A percentile compares a stretch with the other conserved stretches of the same genome.
phyloP scores from a whole-genome alignment of 2,888 invertebrate genomes.

The Marronus borbonicus region DNA sequence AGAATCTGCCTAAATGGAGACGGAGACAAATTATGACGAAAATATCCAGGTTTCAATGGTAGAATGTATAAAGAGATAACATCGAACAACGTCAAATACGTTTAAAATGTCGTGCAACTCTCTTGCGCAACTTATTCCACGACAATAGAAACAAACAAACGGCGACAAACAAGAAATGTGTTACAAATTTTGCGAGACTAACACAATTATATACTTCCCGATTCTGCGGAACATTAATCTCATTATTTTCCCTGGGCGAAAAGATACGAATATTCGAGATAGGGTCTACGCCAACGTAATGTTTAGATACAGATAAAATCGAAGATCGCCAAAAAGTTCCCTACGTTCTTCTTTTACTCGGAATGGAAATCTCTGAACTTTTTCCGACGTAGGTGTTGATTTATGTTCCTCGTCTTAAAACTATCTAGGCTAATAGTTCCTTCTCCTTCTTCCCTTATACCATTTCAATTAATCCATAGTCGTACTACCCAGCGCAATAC shows the following conservation, averaged over 20 bases:
- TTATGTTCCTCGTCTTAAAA: slow-evolving; percentile 43
- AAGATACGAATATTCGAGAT: slow-evolving; percentile 22
- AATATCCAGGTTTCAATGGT: too few species aligned
- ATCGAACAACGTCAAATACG: too few species aligned
- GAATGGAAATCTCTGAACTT: slow-evolving; percentile 46
- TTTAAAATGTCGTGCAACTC: too few species aligned
- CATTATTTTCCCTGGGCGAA: slow-evolving; percentile 17
- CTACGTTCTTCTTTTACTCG: not conserved
- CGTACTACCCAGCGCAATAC: slow-evolving; percentile 17
- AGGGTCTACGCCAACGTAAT: slow-evolving; percentile 22
- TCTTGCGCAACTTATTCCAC: too few species aligned
- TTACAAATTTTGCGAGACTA: slow-evolving; percentile 5
- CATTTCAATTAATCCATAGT: slow-evolving; percentile 36
- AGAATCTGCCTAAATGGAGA: too few species aligned
- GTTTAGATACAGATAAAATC: slow-evolving; percentile 31
- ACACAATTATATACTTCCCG: not conserved
- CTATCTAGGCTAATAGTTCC: slow-evolving; percentile 41
- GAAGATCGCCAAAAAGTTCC: slow-evolving; percentile 38
- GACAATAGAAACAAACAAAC: not conserved
- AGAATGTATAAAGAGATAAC: too few species aligned
- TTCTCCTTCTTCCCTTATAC: slow-evolving; percentile 17
- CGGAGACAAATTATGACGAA: too few species aligned
- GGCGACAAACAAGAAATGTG: not conserved
- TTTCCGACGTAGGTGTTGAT: slow-evolving; percentile 49
- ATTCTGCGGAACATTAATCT: slow-evolving; percentile 13